Evolutionary conservation across 1,140 invertebrate species (phyloP), one percentile per base, ranked within the genome.

Genomic region (Portunus trituberculatus): DNA sequence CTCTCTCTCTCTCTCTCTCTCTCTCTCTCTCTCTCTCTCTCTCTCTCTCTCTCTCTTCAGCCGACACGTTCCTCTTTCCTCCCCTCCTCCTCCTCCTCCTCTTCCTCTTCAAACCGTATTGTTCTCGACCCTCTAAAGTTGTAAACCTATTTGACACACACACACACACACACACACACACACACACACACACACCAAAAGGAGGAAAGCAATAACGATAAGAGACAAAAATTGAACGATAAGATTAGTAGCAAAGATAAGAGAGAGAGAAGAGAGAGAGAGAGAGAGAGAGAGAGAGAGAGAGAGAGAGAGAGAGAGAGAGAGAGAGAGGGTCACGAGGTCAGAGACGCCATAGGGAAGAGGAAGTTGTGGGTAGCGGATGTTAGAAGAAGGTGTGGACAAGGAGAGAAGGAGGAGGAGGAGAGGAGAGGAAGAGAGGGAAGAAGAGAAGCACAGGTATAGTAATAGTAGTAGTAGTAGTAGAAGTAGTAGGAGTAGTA

Each of bases 261-360:
- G 7, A 76, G 67, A 76, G 67, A 76, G 67, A 76, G 67, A 76
- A 76, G 67, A 76, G 67, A 76, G 67, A 76, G 67, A 76, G 67
- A 76, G 67, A 76, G 67, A 76, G 67, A 76, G 67, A 76, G 67
- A 76, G 67, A 76, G 67, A 76, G 67, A 59, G 52, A 59, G 52
- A 59, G 52, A 59, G 52, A 59, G 52, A 59, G 52, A 59, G 52
- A 59, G 52, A 59, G 52, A 59, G 52, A 59, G 52, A 59, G 52
- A 59, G 52, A 59, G 52, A 59, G 52, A 76, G 67, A 76, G 67
- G 25, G 67, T 76, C 67, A 76, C 8, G 67, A 76, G 67, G 67
- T 76, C 67, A 76, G 67, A 7, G 67, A 20, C 67, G 67, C 25
- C 25, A 76, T 76, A 76, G 67, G 67, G 67, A 76, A n/a, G 67